Percentiles rank a stretch among this genome's conserved stretches.
These are phyloP conservation scores for Zaprionus inermis DNA, from an alignment of 1,140 invertebrate species.

Conservation along the genomic window DNA sequence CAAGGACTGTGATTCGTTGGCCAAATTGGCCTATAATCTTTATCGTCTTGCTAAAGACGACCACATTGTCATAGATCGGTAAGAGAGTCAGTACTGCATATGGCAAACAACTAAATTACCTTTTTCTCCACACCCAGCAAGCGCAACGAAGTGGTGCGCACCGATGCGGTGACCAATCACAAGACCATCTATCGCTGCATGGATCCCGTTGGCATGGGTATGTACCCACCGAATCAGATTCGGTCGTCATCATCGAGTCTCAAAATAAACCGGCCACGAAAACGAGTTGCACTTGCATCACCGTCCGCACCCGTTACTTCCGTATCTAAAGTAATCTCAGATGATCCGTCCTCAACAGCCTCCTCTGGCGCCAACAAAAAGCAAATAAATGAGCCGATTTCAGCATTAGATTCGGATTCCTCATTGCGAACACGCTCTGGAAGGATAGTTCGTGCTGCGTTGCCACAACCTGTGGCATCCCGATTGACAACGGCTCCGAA, in stretches of 20 bases:
- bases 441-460: conserved; percentile 48
- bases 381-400: conserved; percentile 5
- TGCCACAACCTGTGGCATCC: conserved; percentile 40
- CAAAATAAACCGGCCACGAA: conserved; percentile 39
- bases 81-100: neutral
- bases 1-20: conserved; percentile 56
- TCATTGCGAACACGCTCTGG: conserved; percentile 61
- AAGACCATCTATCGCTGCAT: conserved; percentile 77
- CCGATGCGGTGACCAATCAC: conserved; percentile 59
- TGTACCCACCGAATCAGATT: conserved; percentile 28
- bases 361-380: neutral
- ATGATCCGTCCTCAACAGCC: neutral
- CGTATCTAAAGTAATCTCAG: neutral
- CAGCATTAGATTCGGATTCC: conserved; percentile 17
- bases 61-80: conserved; percentile 79
- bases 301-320: conserved; percentile 2
- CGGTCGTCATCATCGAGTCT: neutral
- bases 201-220: conserved; percentile 66
- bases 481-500: conserved; percentile 13
- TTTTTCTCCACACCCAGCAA: conserved; percentile 45
- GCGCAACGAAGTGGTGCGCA: conserved; percentile 72
- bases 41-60: conserved; percentile 64
- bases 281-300: conserved; percentile 19
- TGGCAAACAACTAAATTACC: neutral
- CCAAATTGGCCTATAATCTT: conserved; percentile 70